Evolutionary conservation across 2,113 vertebrate species (phyloP).

Genomic region (Brachyistius frenatus): DNA sequence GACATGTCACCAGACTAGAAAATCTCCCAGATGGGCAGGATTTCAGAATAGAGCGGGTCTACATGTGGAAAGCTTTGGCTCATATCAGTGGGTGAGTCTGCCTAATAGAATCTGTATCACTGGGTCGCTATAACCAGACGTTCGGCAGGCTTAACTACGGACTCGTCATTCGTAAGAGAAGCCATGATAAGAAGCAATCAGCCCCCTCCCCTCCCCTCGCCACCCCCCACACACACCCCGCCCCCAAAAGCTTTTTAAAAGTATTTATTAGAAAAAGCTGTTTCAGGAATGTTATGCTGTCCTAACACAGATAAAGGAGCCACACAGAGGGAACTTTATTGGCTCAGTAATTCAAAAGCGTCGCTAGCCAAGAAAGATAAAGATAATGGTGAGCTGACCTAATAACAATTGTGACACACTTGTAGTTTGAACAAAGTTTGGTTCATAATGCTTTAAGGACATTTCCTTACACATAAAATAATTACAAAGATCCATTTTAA

Average conservation of each 20-base stretch:
- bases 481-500: too few relatives aligned
- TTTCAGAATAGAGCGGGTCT: slow-evolving; percentile 45
- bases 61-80: slow-evolving; percentile 29
- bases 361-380: neutral
- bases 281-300: neutral
- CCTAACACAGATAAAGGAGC: too few relatives aligned
- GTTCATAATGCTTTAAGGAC: neutral
- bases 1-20: slow-evolving; percentile 46
- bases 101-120: slow-evolving; percentile 51
- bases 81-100: slow-evolving; percentile 25
- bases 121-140: slow-evolving; percentile 64
- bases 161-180: slow-evolving; percentile 33
- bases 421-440: neutral
- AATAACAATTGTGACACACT: neutral
- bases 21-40: slow-evolving; percentile 60
- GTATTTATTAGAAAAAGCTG: neutral
- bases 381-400: neutral
- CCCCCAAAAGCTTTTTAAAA: neutral
- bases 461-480: neutral
- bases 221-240: too few relatives aligned
- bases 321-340: too few relatives aligned
- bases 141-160: slow-evolving; percentile 51
- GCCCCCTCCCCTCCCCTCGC: too few relatives aligned
- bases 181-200: slow-evolving; percentile 13
- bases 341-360: too few relatives aligned